Evolutionary conservation across 2,797 vertebrate species (phyloP), one percentile per base, ranked within the genome.

Genomic region (Onychomys arenicola): DNA sequence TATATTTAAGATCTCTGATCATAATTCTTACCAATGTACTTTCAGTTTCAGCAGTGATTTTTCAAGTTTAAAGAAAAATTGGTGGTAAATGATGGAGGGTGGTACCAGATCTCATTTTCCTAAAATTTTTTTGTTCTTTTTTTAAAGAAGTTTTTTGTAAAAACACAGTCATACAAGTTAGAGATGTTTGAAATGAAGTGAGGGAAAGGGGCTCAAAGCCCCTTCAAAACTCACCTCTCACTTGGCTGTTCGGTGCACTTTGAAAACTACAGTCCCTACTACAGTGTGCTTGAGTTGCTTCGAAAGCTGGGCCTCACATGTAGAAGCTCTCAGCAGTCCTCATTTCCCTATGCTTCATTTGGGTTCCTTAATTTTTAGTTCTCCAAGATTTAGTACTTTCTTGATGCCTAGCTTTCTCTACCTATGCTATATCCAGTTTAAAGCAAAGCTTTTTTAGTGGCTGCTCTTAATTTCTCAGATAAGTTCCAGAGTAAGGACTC

Each of bases 311-410:
- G 5, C 81, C 75, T 13, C 25, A 23, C 61, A 9, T 27, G 17
- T 61, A 57, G 49, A 85, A 40, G 52, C 93, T 93, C 96, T 73
- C 7, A 73, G 40, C 40, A 46, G 81, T 59, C 27, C 61, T 3
- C 23, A 82, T 97, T 95, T 92, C 23, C 23, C 2, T 43, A 25
- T 13, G 37, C 27, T 92, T 92, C 14, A 61, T 94, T 92, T 96
- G 91, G 40, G 32, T 95, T 92, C 32, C 40, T 93, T 69, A 75
- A 55, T 96, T 93, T 84, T 94, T 21, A 91, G 25, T 96, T 90
- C 46, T 91, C 12, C 76, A 88, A 73, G 46, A 84, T 34, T 52
- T 96, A 29, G 27, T 88, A 46, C 6, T 95, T 91, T 23, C 6
- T 49, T 65, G 34, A 34, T 80, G 69, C 91, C 90, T 55, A 75